A percentile compares a stretch with the other conserved stretches of the same genome.
phyloP scores from a whole-genome alignment of 2,113 vertebrate species.

The Polypterus bichir region DNA sequence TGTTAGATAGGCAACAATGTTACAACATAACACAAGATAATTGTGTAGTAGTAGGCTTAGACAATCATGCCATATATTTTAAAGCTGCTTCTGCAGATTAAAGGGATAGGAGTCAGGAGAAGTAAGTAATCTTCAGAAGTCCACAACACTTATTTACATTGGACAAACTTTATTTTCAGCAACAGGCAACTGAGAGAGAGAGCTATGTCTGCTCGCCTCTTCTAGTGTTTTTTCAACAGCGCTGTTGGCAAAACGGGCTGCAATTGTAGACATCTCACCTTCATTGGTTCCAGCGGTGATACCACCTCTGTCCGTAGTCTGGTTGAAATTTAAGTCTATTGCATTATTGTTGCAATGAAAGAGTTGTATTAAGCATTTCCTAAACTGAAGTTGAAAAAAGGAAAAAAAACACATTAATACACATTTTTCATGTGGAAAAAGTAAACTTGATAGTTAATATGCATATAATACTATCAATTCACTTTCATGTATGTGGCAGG shows the following conservation, averaged over 20 bases:
- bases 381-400: constrained; percentile 51
- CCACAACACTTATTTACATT: constrained; percentile 23
- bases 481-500: too few species aligned
- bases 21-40: too few species aligned
- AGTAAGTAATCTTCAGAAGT: too few species aligned
- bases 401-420: too few species aligned
- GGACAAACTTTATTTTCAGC: constrained; percentile 59
- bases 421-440: too few species aligned
- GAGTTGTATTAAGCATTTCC: constrained; percentile 64
- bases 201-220: constrained; percentile 34
- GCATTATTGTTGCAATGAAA: constrained; percentile 38
- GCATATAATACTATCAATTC: too few species aligned
- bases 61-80: too few species aligned
- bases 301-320: constrained; percentile 37
- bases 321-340: constrained; percentile 38
- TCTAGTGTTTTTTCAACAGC: constrained; percentile 31
- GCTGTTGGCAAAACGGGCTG: constrained; percentile 30
- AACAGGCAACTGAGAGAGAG: constrained; percentile 40
- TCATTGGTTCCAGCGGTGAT: constrained; percentile 42
- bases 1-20: too few species aligned
- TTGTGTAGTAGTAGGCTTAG: too few species aligned
- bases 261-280: constrained; percentile 50
- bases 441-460: too few species aligned
- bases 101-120: too few species aligned
- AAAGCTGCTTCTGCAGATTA: too few species aligned